Percentiles rank a stretch among this genome's conserved stretches.
Evolutionary conservation across 2,113 vertebrate genomes (phyloP).

Genomic region (Corythornis madagascariensis): DNA sequence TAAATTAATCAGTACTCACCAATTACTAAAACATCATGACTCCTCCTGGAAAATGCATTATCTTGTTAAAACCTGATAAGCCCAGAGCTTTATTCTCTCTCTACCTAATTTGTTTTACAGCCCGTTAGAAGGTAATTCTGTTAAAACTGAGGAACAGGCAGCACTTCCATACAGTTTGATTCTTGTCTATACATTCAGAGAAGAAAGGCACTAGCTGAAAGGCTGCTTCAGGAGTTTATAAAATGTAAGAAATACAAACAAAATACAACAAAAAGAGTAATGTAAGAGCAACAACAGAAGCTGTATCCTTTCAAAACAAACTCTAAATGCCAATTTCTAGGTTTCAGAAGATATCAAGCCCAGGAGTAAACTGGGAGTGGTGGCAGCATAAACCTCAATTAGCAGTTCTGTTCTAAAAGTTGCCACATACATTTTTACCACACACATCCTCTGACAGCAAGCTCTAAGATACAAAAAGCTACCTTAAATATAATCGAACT

Average conservation of each 20-base stretch:
- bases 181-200: neutral
- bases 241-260: neutral
- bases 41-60: constrained; percentile 18
- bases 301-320: neutral
- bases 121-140: neutral
- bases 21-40: neutral
- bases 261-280: neutral
- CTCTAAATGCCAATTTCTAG: neutral
- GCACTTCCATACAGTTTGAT: neutral
- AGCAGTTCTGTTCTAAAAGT: neutral
- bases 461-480: neutral
- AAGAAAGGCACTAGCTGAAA: neutral
- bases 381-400: neutral
- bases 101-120: neutral
- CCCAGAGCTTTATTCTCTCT: neutral
- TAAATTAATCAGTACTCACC: constrained; percentile 49
- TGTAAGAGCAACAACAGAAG: neutral
- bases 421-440: neutral
- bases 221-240: neutral
- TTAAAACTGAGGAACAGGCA: neutral
- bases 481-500: neutral
- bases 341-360: neutral
- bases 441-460: neutral
- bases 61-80: neutral
- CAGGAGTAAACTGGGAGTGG: neutral